Conservation (phyloP, 2,888 invertebrate genomes). For the Heliconius hortense region DNA sequence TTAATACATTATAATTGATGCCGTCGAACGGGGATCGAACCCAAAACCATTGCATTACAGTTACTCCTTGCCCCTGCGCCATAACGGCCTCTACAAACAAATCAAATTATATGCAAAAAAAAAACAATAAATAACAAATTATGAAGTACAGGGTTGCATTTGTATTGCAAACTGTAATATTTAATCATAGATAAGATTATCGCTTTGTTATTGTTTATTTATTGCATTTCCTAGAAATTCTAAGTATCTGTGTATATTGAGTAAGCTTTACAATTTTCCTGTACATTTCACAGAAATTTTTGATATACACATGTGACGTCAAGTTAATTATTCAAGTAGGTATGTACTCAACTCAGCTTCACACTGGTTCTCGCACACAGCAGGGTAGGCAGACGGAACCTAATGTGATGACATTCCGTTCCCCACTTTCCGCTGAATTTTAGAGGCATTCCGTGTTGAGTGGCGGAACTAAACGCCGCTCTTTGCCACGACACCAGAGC, state of each 20-base stretch:
- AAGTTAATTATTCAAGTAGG: neutral
- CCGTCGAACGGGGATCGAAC: too few species aligned
- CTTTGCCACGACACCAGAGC: too few species aligned
- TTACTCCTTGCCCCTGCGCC: too few species aligned
- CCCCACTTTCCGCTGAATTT: too few species aligned
- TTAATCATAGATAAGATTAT: conserved; percentile 14
- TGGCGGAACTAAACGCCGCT: too few species aligned
- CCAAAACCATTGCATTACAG: too few species aligned
- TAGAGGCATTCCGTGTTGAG: too few species aligned
- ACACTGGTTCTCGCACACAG: neutral
- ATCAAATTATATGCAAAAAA: neutral
- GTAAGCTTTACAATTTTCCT: neutral
- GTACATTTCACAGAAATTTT: neutral
- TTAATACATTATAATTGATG: too few species aligned
- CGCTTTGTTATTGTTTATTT: neutral
- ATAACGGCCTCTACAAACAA: neutral
- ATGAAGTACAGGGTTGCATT: neutral
- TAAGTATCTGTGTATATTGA: neutral
- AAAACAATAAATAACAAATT: neutral
- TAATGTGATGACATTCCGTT: too few species aligned
- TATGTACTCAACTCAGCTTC: neutral
- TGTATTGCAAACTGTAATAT: conserved; percentile 6
- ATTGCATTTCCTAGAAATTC: conserved; percentile 12
- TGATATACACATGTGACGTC: neutral
- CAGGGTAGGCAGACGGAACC: too few species aligned